Conservation (phyloP, 2,113 vertebrate genomes). For the Dasyurus viverrinus region DNA sequence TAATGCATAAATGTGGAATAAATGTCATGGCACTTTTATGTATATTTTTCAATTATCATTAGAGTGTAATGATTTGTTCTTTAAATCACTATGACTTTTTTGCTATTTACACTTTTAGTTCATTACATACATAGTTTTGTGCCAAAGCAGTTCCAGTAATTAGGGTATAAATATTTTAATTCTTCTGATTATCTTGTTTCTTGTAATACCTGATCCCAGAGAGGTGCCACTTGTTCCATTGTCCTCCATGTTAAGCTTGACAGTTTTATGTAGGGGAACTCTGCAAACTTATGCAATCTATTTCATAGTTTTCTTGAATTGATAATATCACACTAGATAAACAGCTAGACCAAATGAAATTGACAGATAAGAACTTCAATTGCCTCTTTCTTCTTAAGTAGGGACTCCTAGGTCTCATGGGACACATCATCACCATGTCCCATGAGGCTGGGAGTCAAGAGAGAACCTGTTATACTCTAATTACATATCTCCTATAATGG, state of each 20-base stretch:
- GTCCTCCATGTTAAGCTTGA: background rate
- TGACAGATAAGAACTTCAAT: background rate
- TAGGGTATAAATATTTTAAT: background rate
- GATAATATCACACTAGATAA: background rate
- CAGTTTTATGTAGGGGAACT: background rate
- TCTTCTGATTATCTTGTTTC: background rate
- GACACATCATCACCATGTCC: background rate
- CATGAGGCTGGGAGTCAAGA: background rate
- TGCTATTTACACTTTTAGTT: background rate
- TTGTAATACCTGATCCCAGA: background rate
- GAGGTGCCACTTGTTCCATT: background rate
- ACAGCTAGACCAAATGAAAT: background rate
- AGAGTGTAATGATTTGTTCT: background rate
- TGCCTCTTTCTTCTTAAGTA: background rate
- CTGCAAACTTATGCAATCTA: background rate
- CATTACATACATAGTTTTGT: background rate
- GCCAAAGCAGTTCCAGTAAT: background rate
- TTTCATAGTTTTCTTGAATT: background rate
- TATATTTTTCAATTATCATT: background rate
- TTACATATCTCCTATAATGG: background rate
- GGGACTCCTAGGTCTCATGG: background rate
- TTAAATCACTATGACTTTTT: background rate
- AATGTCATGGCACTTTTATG: background rate
- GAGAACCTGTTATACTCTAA: background rate
- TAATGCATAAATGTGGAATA: background rate